Percentiles rank a stretch among this genome's conserved stretches.
Conservation (phyloP, 1,140 invertebrate genomes). For the Mya arenaria region DNA sequence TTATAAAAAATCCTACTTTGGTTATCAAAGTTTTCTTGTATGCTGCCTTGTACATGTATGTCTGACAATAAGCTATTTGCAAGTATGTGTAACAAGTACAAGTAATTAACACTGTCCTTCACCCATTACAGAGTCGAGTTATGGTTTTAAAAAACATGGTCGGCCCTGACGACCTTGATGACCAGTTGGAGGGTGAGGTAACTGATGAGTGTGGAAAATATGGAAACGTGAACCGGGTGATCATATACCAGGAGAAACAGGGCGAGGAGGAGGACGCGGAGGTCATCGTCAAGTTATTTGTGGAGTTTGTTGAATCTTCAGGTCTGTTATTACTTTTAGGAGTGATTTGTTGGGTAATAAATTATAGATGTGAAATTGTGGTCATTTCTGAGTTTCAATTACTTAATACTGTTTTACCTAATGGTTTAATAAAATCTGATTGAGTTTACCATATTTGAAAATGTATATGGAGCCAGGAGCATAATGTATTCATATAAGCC, state of each 20-base stretch:
- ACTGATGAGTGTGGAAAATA: slow-evolving; percentile 92
- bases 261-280: slow-evolving; percentile 94
- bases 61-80: neutral
- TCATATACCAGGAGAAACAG: slow-evolving; percentile 99
- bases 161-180: slow-evolving; percentile 96
- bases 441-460: too few species aligned
- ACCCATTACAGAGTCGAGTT: slow-evolving; percentile 86
- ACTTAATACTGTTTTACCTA: too few species aligned
- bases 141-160: slow-evolving; percentile 99
- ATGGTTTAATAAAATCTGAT: too few species aligned
- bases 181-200: slow-evolving; percentile 98
- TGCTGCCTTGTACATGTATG: too few species aligned
- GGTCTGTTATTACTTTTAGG: slow-evolving; percentile 73
- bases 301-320: slow-evolving; percentile 89
- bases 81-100: neutral
- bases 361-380: too few species aligned
- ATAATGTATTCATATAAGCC: too few species aligned
- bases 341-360: neutral
- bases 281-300: slow-evolving; percentile 99
- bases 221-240: slow-evolving; percentile 94
- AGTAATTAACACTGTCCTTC: neutral
- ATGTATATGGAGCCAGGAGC: too few species aligned
- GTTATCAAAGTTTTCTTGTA: too few species aligned
- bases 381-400: too few species aligned
- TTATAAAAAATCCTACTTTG: too few species aligned